These are phyloP conservation scores for Plebejus melissa DNA, from an alignment of 2,888 invertebrate species.

Conservation along the genomic window DNA sequence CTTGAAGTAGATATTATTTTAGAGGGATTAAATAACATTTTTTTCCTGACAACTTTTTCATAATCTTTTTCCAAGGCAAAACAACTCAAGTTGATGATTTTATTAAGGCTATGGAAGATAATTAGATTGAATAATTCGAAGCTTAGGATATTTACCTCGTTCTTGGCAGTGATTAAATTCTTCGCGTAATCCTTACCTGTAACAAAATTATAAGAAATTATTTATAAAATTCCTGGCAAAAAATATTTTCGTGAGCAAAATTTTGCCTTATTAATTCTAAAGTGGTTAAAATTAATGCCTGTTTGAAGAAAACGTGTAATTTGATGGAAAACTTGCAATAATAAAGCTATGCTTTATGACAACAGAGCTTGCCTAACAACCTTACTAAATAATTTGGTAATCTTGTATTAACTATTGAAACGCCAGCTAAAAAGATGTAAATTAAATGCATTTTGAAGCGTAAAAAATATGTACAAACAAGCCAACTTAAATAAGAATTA, in stretches of 20 bases:
- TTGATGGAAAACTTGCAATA: not conserved
- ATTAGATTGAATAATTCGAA: constrained; percentile 12
- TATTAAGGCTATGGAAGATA: not conserved
- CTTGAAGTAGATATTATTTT: not conserved
- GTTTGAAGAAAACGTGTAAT: not conserved
- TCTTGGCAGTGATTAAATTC: constrained; percentile 28
- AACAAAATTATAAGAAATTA: constrained; percentile 28
- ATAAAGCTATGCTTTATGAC: not conserved
- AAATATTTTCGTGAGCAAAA: not conserved
- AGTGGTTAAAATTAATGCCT: not conserved
- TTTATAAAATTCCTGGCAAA: constrained; percentile 10
- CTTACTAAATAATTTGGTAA: no score
- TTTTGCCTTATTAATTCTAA: constrained; percentile 1
- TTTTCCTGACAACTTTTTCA: not conserved
- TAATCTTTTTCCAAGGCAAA: not conserved
- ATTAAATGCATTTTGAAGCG: no score
- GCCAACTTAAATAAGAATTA: not conserved
- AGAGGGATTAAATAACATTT: not conserved
- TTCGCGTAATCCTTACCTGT: constrained; percentile 30
- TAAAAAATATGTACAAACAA: not conserved
- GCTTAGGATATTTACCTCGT: constrained; percentile 24
- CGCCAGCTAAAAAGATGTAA: no score
- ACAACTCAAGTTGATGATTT: not conserved
- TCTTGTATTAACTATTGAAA: no score
- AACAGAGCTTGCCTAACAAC: no score